Conservation (phyloP, 1,140 invertebrate genomes). For the Leptinotarsa texana region DNA sequence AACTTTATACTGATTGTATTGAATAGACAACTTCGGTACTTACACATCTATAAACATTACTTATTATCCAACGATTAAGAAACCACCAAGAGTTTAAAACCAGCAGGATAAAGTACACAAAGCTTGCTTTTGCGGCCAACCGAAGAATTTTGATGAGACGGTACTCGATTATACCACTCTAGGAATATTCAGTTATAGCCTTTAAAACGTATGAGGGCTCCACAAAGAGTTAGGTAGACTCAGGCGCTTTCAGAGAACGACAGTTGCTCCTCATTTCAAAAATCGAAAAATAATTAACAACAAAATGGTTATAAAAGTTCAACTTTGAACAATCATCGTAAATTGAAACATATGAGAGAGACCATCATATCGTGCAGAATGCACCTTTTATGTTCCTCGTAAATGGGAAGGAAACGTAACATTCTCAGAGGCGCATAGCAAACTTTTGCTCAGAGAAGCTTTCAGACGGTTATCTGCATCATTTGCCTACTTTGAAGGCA, state of each 20-base stretch:
- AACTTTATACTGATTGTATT: conserved; percentile 15
- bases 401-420: too few species aligned
- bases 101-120: conserved; percentile 19
- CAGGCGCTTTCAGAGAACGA: neutral
- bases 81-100: neutral
- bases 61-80: conserved; percentile 10
- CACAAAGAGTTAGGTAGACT: neutral
- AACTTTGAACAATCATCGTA: neutral
- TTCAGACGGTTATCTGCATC: neutral
- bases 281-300: neutral
- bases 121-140: conserved; percentile 12
- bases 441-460: neutral
- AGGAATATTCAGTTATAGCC: neutral
- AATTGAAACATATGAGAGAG: neutral
- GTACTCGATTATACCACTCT: neutral
- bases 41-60: conserved; percentile 5
- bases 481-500: neutral
- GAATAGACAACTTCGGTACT: conserved; percentile 4
- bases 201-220: neutral
- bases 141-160: conserved; percentile 18
- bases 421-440: neutral
- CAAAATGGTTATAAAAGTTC: neutral
- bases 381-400: neutral
- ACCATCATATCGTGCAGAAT: neutral
- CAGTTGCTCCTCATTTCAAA: neutral